phyloP scores from a whole-genome alignment of 2,888 invertebrate genomes.

The Argyra leucocephala region DNA sequence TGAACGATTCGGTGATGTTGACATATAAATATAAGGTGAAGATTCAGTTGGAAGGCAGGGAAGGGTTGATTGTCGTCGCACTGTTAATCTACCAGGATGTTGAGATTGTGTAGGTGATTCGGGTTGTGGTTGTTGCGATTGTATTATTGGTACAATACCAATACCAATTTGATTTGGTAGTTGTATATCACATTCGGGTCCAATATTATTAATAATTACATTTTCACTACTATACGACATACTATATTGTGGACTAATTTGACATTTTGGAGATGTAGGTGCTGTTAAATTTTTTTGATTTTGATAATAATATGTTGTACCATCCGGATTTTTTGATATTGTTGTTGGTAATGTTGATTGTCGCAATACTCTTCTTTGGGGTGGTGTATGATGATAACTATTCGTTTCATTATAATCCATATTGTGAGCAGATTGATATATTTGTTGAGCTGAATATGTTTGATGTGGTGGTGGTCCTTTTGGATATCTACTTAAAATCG shows the following conservation, averaged over 20 bases:
- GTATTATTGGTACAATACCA: conserved; percentile 23
- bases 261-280: conserved; percentile 39
- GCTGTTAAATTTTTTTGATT: conserved; percentile 38
- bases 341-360: conserved; percentile 42
- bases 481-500: conserved; percentile 30
- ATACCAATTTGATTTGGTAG: conserved; percentile 25
- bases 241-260: conserved; percentile 36
- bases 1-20: conserved; percentile 39
- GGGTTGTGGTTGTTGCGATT: conserved; percentile 13
- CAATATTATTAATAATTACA: conserved; percentile 23
- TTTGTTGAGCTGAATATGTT: conserved; percentile 24
- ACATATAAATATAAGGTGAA: conserved; percentile 36
- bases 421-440: conserved; percentile 18
- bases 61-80: conserved; percentile 41
- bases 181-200: conserved; percentile 28
- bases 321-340: conserved; percentile 28
- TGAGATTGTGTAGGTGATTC: conserved; percentile 16
- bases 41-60: conserved; percentile 31
- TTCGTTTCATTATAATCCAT: conserved; percentile 28
- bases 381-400: conserved; percentile 32
- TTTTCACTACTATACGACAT: conserved; percentile 36
- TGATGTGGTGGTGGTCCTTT: conserved; percentile 35
- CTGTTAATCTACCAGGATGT: conserved; percentile 20
- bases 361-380: conserved; percentile 36
- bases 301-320: conserved; percentile 16